Conservation (phyloP, 1,140 invertebrate genomes). For the Ceratitis capitata region DNA sequence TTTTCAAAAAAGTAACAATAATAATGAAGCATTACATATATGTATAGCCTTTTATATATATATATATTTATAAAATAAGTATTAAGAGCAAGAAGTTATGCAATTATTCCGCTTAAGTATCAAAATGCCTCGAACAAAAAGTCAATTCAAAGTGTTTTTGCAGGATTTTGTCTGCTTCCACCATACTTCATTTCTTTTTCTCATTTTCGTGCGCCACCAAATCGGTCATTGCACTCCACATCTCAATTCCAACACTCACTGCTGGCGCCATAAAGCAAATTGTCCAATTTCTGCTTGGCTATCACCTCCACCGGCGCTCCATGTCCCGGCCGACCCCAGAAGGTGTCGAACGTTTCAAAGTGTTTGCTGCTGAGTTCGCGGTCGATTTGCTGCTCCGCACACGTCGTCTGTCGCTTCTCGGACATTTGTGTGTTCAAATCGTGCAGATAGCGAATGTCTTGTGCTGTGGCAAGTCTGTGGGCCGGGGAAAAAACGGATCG, state of each 20-base stretch:
- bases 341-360: conserved; percentile 72
- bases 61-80: background rate
- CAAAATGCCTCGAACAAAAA: background rate
- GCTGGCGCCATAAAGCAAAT: conserved; percentile 58
- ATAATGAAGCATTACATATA: background rate
- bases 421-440: conserved; percentile 65
- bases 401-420: conserved; percentile 58
- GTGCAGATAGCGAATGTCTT: conserved; percentile 58
- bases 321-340: conserved; percentile 75
- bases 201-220: background rate
- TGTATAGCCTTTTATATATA: background rate
- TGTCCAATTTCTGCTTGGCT: conserved; percentile 63
- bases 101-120: background rate
- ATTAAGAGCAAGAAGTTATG: no score
- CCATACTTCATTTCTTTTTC: background rate
- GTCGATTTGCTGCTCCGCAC: conserved; percentile 67
- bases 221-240: conserved; percentile 12
- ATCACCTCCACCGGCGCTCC: conserved; percentile 68
- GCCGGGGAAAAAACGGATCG: no score
- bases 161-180: background rate
- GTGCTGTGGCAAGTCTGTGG: conserved; percentile 40
- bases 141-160: conserved; percentile 2
- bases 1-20: background rate
- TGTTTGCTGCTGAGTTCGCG: conserved; percentile 69
- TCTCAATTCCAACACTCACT: background rate